A percentile compares a stretch with the other conserved stretches of the same genome.
Conservation (phyloP, 2,888 invertebrate genomes). For the Morpho achilles region DNA sequence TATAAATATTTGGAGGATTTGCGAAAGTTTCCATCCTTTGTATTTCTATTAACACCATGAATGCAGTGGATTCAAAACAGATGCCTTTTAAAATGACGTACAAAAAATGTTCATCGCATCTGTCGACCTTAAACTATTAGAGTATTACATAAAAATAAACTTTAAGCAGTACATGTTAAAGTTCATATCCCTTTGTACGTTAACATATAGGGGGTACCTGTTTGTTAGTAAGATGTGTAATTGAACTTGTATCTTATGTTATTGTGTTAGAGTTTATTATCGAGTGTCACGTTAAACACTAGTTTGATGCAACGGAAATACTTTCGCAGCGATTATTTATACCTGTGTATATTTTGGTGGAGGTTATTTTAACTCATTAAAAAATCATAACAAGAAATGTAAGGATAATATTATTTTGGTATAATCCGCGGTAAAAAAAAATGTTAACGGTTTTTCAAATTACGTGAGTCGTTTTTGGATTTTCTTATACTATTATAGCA, state of each 20-base stretch:
- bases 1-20: neutral
- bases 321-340: slow-evolving; percentile 28
- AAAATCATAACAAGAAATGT: too few species aligned
- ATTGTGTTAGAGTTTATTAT: slow-evolving; percentile 6
- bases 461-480: too few species aligned
- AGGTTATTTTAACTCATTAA: neutral
- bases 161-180: slow-evolving; percentile 5
- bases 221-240: slow-evolving; percentile 6
- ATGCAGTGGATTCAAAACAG: slow-evolving; percentile 29
- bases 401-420: too few species aligned
- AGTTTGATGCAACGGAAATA: slow-evolving; percentile 26
- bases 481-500: too few species aligned
- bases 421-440: too few species aligned
- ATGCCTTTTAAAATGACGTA: slow-evolving; percentile 32
- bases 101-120: slow-evolving; percentile 36
- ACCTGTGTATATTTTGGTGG: slow-evolving; percentile 19
- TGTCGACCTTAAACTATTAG: slow-evolving; percentile 25
- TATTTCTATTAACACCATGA: slow-evolving; percentile 12
- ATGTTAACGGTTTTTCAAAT: too few species aligned
- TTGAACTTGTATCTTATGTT: slow-evolving; percentile 10
- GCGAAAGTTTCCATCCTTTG: slow-evolving; percentile 6
- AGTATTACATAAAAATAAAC: slow-evolving; percentile 19
- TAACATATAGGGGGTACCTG: slow-evolving; percentile 10
- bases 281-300: slow-evolving; percentile 15
- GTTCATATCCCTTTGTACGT: slow-evolving; percentile 15